Conservation (phyloP, 2,888 invertebrate genomes). For the Metopia argyrocephala region DNA sequence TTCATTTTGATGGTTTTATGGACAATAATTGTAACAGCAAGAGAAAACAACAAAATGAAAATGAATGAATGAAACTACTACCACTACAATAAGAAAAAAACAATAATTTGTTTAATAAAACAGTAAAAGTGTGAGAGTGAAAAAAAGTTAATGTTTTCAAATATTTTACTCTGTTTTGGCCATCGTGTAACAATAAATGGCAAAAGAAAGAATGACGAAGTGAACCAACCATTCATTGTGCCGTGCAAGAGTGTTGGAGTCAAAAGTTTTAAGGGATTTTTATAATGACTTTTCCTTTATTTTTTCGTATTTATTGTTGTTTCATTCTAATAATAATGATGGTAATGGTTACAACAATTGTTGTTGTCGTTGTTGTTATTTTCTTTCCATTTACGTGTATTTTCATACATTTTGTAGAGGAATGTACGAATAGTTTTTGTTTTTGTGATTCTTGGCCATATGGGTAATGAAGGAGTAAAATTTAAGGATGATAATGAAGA, state of each 20-base stretch:
- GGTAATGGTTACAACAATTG: too few species aligned
- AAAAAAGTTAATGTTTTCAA: slow-evolving; percentile 50
- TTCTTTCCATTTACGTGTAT: too few species aligned
- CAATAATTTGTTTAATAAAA: slow-evolving; percentile 6
- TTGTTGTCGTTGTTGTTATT: not conserved
- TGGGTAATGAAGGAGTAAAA: not conserved
- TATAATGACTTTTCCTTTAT: not conserved
- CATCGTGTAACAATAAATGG: not conserved
- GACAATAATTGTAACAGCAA: slow-evolving; percentile 9
- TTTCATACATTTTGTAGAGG: too few species aligned
- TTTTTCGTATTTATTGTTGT: too few species aligned
- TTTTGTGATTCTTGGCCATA: too few species aligned
- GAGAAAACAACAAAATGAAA: not conserved
- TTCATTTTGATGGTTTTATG: slow-evolving; percentile 52
- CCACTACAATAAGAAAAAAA: not conserved
- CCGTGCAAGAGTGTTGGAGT: not conserved
- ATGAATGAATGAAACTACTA: too few species aligned
- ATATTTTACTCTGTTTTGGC: not conserved
- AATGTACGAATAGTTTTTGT: slow-evolving; percentile 30
- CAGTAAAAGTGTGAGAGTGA: slow-evolving; percentile 29
- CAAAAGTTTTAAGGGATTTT: not conserved
- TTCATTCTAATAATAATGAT: too few species aligned
- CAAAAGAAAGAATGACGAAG: not conserved
- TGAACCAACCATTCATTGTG: not conserved
- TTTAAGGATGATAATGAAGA: slow-evolving; percentile 4